Percentiles rank a stretch among this genome's conserved stretches.
Evolutionary conservation across 2,797 vertebrate genomes (phyloP).

Genomic region (Pampus argenteus): DNA sequence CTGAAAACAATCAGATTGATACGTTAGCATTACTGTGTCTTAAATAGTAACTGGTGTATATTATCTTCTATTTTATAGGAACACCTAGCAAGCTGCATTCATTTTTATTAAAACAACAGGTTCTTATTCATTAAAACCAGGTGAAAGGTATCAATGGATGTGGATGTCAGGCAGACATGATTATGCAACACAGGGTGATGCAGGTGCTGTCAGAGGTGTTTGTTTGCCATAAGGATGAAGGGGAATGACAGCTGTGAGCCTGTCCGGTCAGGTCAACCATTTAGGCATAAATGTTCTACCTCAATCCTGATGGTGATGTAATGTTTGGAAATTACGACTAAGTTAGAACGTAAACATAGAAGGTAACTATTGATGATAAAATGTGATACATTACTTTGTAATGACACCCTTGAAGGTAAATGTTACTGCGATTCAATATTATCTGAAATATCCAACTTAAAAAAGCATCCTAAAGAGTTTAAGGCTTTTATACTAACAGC

Average conservation of each 20-base stretch:
- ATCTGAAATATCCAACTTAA: not conserved
- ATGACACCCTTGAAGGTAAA: not conserved
- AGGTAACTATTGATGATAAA: not conserved
- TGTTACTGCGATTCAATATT: not conserved
- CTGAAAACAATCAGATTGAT: too few relatives aligned
- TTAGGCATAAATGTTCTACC: constrained; percentile 30
- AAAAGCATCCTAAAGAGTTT: not conserved
- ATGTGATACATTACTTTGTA: not conserved
- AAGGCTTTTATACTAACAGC: not conserved
- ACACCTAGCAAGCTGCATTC: too few relatives aligned
- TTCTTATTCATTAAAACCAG: not conserved
- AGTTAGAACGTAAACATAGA: not conserved
- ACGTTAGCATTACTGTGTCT: too few relatives aligned
- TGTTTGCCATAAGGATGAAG: constrained; percentile 40
- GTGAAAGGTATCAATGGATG: constrained; percentile 28
- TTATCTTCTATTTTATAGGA: too few relatives aligned
- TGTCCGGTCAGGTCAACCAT: constrained; percentile 41
- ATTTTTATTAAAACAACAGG: too few relatives aligned
- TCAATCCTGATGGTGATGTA: constrained; percentile 14
- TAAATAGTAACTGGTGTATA: too few relatives aligned
- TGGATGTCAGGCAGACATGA: constrained; percentile 23
- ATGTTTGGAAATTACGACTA: constrained; percentile 12
- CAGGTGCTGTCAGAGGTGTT: constrained; percentile 52
- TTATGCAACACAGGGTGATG: constrained; percentile 49
- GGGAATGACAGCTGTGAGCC: constrained; percentile 53